These are phyloP conservation scores for Siniperca undulata DNA, from an alignment of 2,797 vertebrate genomes.

Conservation along the genomic window DNA sequence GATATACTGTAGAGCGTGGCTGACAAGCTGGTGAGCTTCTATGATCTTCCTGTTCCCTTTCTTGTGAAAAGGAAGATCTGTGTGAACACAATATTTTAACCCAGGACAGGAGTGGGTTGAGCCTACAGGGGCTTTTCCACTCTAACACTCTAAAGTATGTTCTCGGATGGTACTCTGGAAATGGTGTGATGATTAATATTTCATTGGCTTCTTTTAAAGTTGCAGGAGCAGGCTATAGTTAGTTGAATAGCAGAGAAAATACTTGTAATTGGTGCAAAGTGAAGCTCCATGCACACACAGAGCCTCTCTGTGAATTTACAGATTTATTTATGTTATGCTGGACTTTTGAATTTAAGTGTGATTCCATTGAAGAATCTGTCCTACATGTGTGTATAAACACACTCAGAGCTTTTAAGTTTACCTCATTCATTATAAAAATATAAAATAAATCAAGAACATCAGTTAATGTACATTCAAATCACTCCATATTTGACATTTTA, in stretches of 20 bases:
- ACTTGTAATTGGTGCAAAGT: constrained; percentile 66
- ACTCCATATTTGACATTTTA: not conserved
- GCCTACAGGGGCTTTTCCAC: constrained; percentile 70
- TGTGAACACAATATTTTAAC: constrained; percentile 61
- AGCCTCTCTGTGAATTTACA: constrained; percentile 24
- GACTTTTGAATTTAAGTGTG: not conserved
- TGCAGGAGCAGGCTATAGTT: constrained; percentile 68
- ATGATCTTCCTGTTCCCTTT: constrained; percentile 49
- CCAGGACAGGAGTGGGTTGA: constrained; percentile 63
- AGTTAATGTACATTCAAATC: not conserved
- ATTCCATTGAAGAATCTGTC: not conserved
- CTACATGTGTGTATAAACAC: not conserved
- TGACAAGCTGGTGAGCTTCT: constrained; percentile 18
- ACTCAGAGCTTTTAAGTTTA: not conserved
- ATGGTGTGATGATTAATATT: constrained; percentile 84
- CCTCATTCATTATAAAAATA: not conserved
- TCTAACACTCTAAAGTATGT: constrained; percentile 75
- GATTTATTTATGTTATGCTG: constrained; percentile 26
- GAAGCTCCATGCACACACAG: constrained; percentile 40
- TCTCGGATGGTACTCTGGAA: constrained; percentile 78
- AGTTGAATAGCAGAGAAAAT: constrained; percentile 53
- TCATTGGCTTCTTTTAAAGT: constrained; percentile 76
- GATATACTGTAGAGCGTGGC: not conserved
- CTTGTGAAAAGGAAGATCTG: constrained; percentile 49
- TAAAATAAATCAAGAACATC: constrained; percentile 11